Evolutionary conservation across 23 tunicate genomes (phyloP), one percentile per base, ranked within the genome.

Genomic region (Diplosoma virens): DNA sequence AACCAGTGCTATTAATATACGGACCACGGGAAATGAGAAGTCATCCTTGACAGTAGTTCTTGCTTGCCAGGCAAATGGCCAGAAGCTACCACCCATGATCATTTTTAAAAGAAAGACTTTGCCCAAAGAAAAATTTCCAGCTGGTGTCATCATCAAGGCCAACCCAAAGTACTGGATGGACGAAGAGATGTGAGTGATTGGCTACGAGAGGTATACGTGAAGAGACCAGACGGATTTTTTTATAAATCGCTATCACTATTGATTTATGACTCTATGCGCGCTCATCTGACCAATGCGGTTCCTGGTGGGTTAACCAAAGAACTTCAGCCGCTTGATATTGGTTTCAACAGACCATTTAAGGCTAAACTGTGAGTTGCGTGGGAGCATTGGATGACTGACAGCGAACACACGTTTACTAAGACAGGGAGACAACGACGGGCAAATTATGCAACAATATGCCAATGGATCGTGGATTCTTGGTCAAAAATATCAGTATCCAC

Each of bases 301-400:
- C 75, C 84, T 32, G 84, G 75, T 66, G 84, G 75, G 75, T 66
- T 67, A 79, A 79, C 84, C 75, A 79, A 79, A 67, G 75, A 66
- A 66, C 84, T 67, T 79, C 84, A 79, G 76, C 84, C 84, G 75
- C 84, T 79, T 66, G 84, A 79, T 66, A 79, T 79, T 79, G 75
- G 75, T 53, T 52, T 79, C 84, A 79, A 79, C 75, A 50, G 75
- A 66, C 66, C 75, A 66, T 79, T 67, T 67, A 79, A 79, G 84
- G 65, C 75, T 66, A 66, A 79, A 52, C 29, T 79, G 66, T 76
- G 75, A 66, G 84, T 66, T 66, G 75, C 75, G 66, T 66, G 76
- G 84, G 84, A 79, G 84, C 75, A 79, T 66, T 65, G 84, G 64
- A 79, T 79, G 75, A 66, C 75, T 48, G 84, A 79, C 75, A 71